Base-by-base conservation (phyloP, 2,113 vertebrate genomes). In the Urocynchramus pylzowi region DNA sequence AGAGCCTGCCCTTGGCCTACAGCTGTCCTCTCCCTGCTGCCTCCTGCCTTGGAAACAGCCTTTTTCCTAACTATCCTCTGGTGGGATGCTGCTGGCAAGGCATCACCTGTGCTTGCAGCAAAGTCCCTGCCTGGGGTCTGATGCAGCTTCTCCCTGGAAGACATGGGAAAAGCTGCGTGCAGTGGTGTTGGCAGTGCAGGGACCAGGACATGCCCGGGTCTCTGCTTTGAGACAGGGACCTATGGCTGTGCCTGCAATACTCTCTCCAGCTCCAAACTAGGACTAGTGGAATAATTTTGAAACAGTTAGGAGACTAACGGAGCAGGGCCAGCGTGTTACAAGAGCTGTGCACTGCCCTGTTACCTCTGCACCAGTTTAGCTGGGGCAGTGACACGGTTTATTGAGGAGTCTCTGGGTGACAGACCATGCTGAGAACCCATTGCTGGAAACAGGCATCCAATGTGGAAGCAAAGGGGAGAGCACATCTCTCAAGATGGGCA, bases 101-200 rank as follows among this genome's bases (percentile, higher is more conserved):
- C 44, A 45, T 63, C 10, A 2, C 28, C 27, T 67, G 54, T 11
- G 2, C 33, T 67, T 3, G 4, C 78, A 63, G 49, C 2, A 2
- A 60, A 20, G n/a, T 75, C 35, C n/a, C 59, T 68, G 86, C 63
- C 56, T 68, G 24, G 13, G 6, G 2, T 67, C 44, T 5, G 1
- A 42, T 61, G 31, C 35, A 64, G 28, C 37, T 18, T 60, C 17
- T 90, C 33, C 24, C 10, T 11, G 2, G 67, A 35, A 78, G 18
- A 26, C 0, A 0, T 30, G 31, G 28, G 79, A 23, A n/a, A 49
- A 83, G 44, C 61, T 79, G 52, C 2, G 0, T 1, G 2, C 2
- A 2, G 1, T 30, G 52, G 30, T 71, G 39, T 53, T 7, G 2
- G 52, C 35, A n/a, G 42, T 2, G 1, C 85, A 84, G 64, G 63